These are phyloP conservation scores for Pavo muticus DNA, from an alignment of 2,113 vertebrate species.

Conservation along the genomic window DNA sequence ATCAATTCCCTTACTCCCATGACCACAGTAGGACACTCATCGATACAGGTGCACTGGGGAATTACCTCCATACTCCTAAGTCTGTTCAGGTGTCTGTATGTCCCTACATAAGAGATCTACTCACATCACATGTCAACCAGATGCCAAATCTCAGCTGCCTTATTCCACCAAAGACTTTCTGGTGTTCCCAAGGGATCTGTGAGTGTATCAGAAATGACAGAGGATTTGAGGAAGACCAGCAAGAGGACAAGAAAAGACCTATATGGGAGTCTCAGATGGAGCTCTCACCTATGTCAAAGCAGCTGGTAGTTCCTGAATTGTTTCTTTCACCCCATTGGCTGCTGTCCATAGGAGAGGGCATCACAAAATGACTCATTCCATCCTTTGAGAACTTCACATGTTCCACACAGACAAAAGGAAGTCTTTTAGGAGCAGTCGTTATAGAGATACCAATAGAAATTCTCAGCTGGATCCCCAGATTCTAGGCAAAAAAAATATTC, in stretches of 20 bases:
- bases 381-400: neutral
- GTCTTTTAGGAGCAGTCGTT: neutral
- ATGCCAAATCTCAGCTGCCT: neutral
- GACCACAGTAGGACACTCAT: neutral
- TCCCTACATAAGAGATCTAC: neutral
- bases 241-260: neutral
- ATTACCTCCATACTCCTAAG: neutral
- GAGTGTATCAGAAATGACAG: neutral
- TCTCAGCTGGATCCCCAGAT: neutral
- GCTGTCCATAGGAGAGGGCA: neutral
- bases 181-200: neutral
- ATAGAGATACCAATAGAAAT: neutral
- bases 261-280: neutral
- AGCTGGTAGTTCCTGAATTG: neutral
- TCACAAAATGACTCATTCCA: neutral
- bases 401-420: neutral
- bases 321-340: neutral
- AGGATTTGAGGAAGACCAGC: neutral
- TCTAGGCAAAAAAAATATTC: neutral
- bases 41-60: fast-evolving
- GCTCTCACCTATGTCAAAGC: neutral
- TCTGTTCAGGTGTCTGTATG: neutral
- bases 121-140: neutral
- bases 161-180: neutral
- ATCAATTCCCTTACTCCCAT: neutral